These are phyloP conservation scores for Patiria pectinifera DNA, from an alignment of 53 echinoderm and acorn worm species.

Conservation along the genomic window DNA sequence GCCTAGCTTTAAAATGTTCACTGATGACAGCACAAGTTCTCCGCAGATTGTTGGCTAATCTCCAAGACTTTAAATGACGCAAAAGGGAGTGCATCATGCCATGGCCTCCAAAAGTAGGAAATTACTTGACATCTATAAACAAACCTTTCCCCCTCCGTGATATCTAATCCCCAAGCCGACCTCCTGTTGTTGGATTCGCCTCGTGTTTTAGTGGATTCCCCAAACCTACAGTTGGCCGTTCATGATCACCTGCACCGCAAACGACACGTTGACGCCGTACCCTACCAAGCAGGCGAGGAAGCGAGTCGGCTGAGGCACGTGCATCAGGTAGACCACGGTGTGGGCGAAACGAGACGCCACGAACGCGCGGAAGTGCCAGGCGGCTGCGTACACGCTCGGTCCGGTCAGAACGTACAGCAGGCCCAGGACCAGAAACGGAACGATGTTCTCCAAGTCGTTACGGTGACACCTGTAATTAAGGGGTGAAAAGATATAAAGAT, in stretches of 20 bases:
- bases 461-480: slow-evolving; percentile 69
- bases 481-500: background rate
- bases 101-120: too few species aligned
- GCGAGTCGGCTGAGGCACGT: slow-evolving; percentile 77
- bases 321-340: slow-evolving; percentile 74
- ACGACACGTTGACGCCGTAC: slow-evolving; percentile 64
- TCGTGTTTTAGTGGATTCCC: background rate
- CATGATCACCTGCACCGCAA: slow-evolving; percentile 70
- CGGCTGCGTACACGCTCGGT: slow-evolving; percentile 54
- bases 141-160: too few species aligned
- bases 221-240: slow-evolving; percentile 2
- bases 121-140: too few species aligned
- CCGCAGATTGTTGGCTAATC: too few species aligned
- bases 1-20: too few species aligned
- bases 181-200: too few species aligned
- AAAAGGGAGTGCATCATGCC: too few species aligned
- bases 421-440: slow-evolving; percentile 77
- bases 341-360: slow-evolving; percentile 76
- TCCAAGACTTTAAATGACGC: too few species aligned
- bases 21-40: too few species aligned
- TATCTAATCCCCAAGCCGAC: too few species aligned
- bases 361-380: slow-evolving; percentile 79
- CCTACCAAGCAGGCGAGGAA: slow-evolving; percentile 66
- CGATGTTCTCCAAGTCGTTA: slow-evolving; percentile 92
- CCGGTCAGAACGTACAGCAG: slow-evolving; percentile 77